Evolutionary conservation across 2,797 vertebrate genomes (phyloP).

Genomic region (Enteromius argenteus): DNA sequence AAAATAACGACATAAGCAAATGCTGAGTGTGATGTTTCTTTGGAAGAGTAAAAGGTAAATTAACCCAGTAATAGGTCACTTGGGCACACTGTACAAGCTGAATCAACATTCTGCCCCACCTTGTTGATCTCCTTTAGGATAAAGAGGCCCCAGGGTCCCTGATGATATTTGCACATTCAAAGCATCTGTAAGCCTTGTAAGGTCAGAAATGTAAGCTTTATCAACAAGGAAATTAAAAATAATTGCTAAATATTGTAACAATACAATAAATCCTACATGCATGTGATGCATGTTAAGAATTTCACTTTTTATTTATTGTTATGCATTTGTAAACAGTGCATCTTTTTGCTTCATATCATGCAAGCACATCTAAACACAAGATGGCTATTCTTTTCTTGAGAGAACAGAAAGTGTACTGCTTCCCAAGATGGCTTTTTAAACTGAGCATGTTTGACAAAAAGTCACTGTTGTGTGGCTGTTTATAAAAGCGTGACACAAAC

Average conservation of each 20-base stretch:
- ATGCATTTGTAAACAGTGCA: background rate
- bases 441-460: conserved; percentile 10
- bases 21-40: conserved; percentile 24
- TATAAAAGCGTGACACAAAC: conserved; percentile 40
- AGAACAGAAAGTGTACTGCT: background rate
- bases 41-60: conserved; percentile 2
- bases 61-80: conserved; percentile 1
- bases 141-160: conserved; percentile 37
- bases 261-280: background rate
- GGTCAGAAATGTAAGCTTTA: background rate
- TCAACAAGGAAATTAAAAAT: background rate
- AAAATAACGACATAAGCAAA: conserved; percentile 4
- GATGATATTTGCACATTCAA: conserved; percentile 33
- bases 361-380: background rate
- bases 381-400: background rate
- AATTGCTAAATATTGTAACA: background rate
- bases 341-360: background rate
- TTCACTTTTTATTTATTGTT: background rate
- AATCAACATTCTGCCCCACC: conserved; percentile 20
- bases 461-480: conserved; percentile 30
- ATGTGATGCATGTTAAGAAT: background rate
- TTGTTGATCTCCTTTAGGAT: conserved; percentile 43
- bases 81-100: conserved; percentile 11
- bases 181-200: conserved; percentile 7
- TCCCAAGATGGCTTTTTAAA: conserved; percentile 14